Evolutionary conservation across 2,113 vertebrate genomes (phyloP).

Genomic region (zebrafish (Danio rerio)): DNA sequence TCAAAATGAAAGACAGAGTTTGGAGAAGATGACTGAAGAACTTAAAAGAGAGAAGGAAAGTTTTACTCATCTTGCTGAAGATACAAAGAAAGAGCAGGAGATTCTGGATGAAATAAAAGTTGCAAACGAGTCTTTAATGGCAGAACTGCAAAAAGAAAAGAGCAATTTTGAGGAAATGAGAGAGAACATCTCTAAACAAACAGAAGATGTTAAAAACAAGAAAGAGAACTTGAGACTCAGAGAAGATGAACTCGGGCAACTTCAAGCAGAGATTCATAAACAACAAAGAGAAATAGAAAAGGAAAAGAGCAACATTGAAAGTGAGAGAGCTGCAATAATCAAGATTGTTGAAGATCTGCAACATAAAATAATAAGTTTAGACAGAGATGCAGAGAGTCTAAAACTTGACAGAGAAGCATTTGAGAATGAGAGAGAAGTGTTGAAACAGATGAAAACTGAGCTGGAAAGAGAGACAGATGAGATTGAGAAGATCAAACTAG

Average conservation of each 20-base stretch:
- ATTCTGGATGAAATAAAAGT: neutral
- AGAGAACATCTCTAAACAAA: neutral
- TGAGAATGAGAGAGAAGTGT: neutral
- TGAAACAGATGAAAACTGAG: conserved; percentile 32
- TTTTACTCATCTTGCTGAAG: neutral
- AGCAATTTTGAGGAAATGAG: conserved; percentile 23
- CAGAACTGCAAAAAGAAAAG: conserved; percentile 3
- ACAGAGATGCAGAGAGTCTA: neutral
- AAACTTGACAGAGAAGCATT: conserved; percentile 3
- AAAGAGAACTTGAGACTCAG: neutral
- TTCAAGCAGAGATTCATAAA: neutral
- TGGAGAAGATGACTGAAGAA: conserved; percentile 21
- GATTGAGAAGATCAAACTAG: conserved; percentile 27
- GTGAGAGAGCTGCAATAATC: neutral
- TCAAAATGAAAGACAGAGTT: conserved; percentile 19
- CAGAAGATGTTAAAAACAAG: neutral
- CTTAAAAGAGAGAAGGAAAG: neutral
- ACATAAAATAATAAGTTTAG: neutral
- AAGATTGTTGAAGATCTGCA: neutral
- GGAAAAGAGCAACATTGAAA: neutral
- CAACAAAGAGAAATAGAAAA: neutral
- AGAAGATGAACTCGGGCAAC: neutral
- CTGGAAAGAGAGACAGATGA: conserved; percentile 30
- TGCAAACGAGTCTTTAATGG: neutral
- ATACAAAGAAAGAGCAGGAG: neutral